Base-by-base conservation (phyloP, 2,888 invertebrate genomes). In the Parnassius smintheus region DNA sequence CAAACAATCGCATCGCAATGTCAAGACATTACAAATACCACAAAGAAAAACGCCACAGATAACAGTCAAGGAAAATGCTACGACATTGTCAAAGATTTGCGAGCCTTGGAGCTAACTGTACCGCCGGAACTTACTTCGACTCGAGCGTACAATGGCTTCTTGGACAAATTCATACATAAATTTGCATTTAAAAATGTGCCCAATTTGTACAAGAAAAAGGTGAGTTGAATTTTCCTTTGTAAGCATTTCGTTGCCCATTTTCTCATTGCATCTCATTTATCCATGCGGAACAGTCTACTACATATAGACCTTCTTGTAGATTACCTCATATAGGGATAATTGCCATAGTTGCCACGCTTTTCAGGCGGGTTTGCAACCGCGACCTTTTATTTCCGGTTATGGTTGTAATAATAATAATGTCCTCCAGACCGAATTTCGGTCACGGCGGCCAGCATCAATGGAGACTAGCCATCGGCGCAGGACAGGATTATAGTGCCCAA, bases 101-200 rank as follows among this genome's bases (percentile, higher is more conserved):
- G 54, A 7, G 10, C 13, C 9, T 55, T 63, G 9, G 59, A 63
- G 13, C 22, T 59, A 2, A 44, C 48, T 9, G 50, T 53, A 1
- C 62, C 62, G 1, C 58, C 62, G 7, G 50, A 55, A 2, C 48
- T 59, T 18, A 41, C 22, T n/a, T 18, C 50, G 8, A 46, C 53
- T 2, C 59, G 50, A 44, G 13, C 12, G 1, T 50, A 45, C 25
- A 49, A 59, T 25, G 51, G 62, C 0, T 51, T 63, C 4, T 55
- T 63, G 22, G 56, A 63, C 44, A 63, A 59, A 55, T 59, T 63
- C n/a, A 50, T 59, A 2, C 45, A 51, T 42, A 59, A 63, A 22
- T 63, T 63, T 41, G 45, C 49, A 12, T 55, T 63, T n/a, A 63
- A 63, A 49, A 45, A 55, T 35, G 50, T 63, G 18, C 55, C 62